These are phyloP conservation scores for Exaiptasia diaphana DNA, from an alignment of 64 coral and sea anemone species.

Conservation along the genomic window DNA sequence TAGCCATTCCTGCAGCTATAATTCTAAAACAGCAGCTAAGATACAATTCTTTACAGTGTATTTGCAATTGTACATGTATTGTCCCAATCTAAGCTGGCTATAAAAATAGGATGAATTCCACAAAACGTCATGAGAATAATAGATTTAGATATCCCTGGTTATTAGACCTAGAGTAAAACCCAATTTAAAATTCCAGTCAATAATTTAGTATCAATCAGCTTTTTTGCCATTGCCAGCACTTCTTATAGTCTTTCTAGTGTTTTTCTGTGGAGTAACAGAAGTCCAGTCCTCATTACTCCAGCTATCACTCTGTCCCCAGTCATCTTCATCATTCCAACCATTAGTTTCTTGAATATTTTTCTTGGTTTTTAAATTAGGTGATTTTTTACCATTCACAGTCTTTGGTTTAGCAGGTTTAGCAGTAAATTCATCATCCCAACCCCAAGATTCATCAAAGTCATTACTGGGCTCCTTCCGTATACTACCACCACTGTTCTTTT, in stretches of 20 bases:
- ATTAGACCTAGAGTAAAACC: neutral
- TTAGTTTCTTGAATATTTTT: constrained; percentile 7
- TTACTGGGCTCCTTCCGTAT: constrained; percentile 3
- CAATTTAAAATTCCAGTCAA: neutral
- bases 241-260: constrained; percentile 11
- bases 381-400: constrained; percentile 11
- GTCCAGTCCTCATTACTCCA: constrained; percentile 93
- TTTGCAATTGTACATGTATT: too few relatives aligned
- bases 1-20: too few relatives aligned
- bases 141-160: too few relatives aligned
- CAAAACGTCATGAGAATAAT: too few relatives aligned
- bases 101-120: too few relatives aligned
- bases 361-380: neutral
- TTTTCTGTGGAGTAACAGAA: constrained; percentile 17
- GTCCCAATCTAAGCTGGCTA: too few relatives aligned
- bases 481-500: neutral
- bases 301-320: constrained; percentile 58
- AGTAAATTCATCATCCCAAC: constrained; percentile 40
- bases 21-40: too few relatives aligned
- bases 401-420: constrained; percentile 1
- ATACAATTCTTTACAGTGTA: too few relatives aligned
- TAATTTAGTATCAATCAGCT: constrained; percentile 27
- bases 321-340: constrained; percentile 61
- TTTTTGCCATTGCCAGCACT: constrained; percentile 63
- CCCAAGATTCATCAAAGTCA: constrained; percentile 65